Conservation (phyloP, 1,140 invertebrate genomes). For the Rhynchophorus ferrugineus region DNA sequence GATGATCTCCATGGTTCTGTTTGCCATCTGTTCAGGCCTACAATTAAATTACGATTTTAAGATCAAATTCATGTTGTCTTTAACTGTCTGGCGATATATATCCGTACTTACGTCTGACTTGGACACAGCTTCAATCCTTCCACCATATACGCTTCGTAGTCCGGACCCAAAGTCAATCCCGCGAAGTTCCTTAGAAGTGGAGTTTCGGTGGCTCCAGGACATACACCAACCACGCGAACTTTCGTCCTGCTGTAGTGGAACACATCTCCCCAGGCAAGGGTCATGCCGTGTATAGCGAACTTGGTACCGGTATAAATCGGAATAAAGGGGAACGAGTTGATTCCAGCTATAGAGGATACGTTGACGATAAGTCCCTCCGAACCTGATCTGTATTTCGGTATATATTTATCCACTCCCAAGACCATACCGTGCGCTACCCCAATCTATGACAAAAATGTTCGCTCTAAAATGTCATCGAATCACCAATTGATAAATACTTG, state of each 20-base stretch:
- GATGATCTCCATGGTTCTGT: constrained; percentile 18
- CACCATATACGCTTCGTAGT: constrained; percentile 16
- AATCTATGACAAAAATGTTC: constrained; percentile 23
- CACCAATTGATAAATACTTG: constrained; percentile 30
- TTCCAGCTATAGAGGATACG: constrained; percentile 28
- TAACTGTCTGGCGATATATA: too few relatives aligned
- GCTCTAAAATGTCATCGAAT: neutral
- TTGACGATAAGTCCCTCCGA: constrained; percentile 31
- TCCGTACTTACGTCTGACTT: constrained; percentile 18
- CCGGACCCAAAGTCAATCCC: constrained; percentile 14
- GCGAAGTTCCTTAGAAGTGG: constrained; percentile 20
- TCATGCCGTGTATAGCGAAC: constrained; percentile 28
- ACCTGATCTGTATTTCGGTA: constrained; percentile 29
- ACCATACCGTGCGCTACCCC: constrained; percentile 28
- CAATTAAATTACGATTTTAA: constrained; percentile 4
- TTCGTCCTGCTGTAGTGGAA: constrained; percentile 28
- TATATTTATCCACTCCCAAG: constrained; percentile 30
- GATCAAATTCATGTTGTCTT: neutral
- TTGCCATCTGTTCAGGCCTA: constrained; percentile 20
- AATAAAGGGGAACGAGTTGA: constrained; percentile 12
- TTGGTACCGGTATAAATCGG: constrained; percentile 32
- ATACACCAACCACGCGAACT: constrained; percentile 34
- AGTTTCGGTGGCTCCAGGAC: constrained; percentile 36
- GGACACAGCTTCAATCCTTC: neutral
- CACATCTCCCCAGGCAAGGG: constrained; percentile 21